Evolutionary conservation across 1,140 invertebrate species (phyloP), one percentile per base, ranked within the genome.

Genomic region (Danaus plexippus): DNA sequence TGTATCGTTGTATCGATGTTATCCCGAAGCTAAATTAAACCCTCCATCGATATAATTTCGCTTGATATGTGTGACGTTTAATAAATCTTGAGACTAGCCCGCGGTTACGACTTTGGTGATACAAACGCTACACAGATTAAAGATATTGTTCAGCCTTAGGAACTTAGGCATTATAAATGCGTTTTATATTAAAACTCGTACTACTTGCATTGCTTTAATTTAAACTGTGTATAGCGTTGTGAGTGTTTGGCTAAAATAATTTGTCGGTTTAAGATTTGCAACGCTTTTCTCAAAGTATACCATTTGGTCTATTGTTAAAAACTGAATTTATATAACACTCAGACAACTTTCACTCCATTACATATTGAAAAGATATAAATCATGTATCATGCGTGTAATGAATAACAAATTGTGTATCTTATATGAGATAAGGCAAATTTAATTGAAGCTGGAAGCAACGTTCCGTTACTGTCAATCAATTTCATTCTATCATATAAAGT

Each of bases 41-140:
- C 56, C 56, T 54, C 59, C 59, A 61, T 46, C 54, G 59, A 56
- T 56, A 61, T 61, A 61, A 61, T 61, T 61, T 61, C 44, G 43
- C 59, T 61, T 57, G 59, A 61, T 61, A 55, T 61, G 59, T 61
- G 54, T 61, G 59, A 61, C 59, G 59, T 61, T 42, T 61, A 57
- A 61, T 61, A 61, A 61, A 61, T 61, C 48, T 45, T 52, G 13
- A 13, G 50, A 58, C 56, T 52, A 52, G 49, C n/a, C 9, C n/a
- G 12, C n/a, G 13, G 13, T 43, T 41, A 13, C 42, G 18, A 13
- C 42, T 52, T 41, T 51, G 11, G 11, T 42, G 49, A 12, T 22
- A 18, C 15, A 10, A 12, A 15, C 32, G 40, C 43, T 51, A 15
- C 13, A 18, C 9, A 32, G 9, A 11, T 15, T 48, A 18, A 11